Conservation (phyloP, 30 jellyfish, hydroid and myxozoan genomes). For the Euphysa ruthae region DNA sequence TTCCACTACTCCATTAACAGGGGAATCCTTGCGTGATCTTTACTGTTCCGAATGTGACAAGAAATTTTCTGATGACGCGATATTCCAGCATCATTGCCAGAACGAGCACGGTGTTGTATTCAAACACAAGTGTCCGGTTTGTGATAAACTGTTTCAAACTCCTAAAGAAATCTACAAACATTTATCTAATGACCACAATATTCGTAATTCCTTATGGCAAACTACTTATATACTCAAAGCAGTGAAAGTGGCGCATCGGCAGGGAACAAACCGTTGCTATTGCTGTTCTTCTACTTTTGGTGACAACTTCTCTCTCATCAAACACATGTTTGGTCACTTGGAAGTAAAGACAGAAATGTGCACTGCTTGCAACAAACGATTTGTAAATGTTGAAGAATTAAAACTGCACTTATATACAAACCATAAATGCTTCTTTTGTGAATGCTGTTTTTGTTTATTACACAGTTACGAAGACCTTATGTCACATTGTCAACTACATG, state of each 20-base stretch:
- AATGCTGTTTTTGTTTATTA: neutral
- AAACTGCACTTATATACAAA: neutral
- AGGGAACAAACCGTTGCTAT: neutral
- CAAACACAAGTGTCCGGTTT: neutral
- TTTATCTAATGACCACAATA: neutral
- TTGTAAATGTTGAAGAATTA: neutral
- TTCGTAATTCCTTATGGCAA: neutral
- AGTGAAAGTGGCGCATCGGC: neutral
- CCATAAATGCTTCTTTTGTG: constrained; percentile 18
- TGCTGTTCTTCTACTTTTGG: neutral
- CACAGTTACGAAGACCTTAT: neutral
- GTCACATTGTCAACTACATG: constrained; percentile 28
- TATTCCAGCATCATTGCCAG: neutral
- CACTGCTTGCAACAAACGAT: constrained; percentile 4
- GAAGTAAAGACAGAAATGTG: constrained; percentile 3
- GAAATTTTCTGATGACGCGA: neutral
- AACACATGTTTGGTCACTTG: constrained; percentile 6
- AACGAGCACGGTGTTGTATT: neutral
- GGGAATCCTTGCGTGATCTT: neutral
- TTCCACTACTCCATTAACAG: neutral
- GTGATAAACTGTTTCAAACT: neutral
- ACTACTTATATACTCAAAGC: neutral
- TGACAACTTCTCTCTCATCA: neutral
- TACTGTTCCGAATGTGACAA: neutral
- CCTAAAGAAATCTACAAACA: neutral